Evolutionary conservation across 2,113 vertebrate genomes (phyloP).

Genomic region (Microcebus murinus): DNA sequence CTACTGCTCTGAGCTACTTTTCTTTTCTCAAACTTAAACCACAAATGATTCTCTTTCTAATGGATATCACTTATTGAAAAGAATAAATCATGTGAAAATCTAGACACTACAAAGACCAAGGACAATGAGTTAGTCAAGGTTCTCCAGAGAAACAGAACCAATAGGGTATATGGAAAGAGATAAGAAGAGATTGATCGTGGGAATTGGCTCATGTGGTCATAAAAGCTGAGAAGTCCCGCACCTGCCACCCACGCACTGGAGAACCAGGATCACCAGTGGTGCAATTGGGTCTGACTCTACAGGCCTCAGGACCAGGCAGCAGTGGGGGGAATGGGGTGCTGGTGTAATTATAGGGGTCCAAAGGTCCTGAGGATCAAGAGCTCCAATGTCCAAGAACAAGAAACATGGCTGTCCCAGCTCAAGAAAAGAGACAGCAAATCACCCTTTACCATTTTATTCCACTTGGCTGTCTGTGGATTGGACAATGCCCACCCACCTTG

Average conservation of each 20-base stretch:
- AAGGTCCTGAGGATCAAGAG: background rate
- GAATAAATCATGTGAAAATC: conserved; percentile 15
- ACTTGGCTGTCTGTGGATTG: background rate
- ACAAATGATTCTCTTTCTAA: background rate
- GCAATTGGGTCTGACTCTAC: background rate
- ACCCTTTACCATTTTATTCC: background rate
- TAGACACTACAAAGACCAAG: background rate
- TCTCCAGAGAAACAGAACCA: background rate
- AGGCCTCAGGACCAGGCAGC: background rate
- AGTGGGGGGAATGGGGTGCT: background rate
- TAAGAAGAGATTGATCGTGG: background rate
- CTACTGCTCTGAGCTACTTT: background rate
- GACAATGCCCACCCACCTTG: background rate
- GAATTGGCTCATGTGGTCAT: background rate
- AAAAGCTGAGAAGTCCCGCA: background rate
- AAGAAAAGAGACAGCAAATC: background rate
- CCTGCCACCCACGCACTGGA: background rate
- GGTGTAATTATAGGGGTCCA: background rate
- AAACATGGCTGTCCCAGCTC: background rate
- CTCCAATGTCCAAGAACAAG: background rate
- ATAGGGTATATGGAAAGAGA: background rate
- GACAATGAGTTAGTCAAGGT: background rate
- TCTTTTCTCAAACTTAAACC: background rate
- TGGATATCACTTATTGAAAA: conserved; percentile 24
- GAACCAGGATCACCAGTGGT: background rate